These are phyloP conservation scores for Ornithoptera priamus DNA, from an alignment of 2,888 invertebrate species.

Conservation along the genomic window DNA sequence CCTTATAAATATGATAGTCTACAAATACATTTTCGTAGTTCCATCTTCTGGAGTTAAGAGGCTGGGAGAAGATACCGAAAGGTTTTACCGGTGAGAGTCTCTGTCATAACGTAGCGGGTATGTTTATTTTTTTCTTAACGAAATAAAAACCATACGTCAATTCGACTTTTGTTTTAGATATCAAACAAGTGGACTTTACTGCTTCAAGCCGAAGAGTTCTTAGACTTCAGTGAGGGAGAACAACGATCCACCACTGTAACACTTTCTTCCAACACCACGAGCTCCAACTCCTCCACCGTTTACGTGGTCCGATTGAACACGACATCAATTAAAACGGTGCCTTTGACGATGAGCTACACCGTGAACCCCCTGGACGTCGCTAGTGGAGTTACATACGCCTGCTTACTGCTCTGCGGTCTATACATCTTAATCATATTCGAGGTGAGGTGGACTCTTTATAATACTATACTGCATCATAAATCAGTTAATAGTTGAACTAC, in stretches of 20 bases:
- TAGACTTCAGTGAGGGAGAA: slow-evolving; percentile 80
- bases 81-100: too few relatives aligned
- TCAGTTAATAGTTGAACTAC: too few relatives aligned
- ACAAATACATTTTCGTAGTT: too few relatives aligned
- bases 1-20: too few relatives aligned
- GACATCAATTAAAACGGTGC: slow-evolving; percentile 47
- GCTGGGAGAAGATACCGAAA: too few relatives aligned
- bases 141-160: too few relatives aligned
- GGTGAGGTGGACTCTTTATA: slow-evolving; percentile 66
- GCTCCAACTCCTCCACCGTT: slow-evolving; percentile 25
- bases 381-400: slow-evolving; percentile 86
- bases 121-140: too few relatives aligned
- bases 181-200: slow-evolving; percentile 81
- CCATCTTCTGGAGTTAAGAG: too few relatives aligned
- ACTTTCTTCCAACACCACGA: slow-evolving; percentile 42
- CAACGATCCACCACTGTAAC: slow-evolving; percentile 61
- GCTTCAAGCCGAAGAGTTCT: slow-evolving; percentile 73
- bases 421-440: slow-evolving; percentile 93
- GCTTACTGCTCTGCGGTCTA: slow-evolving; percentile 84
- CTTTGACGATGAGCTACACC: slow-evolving; percentile 75
- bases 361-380: slow-evolving; percentile 82
- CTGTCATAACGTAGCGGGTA: too few relatives aligned
- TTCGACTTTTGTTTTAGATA: slow-evolving; percentile 44
- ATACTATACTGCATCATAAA: too few relatives aligned
- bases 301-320: slow-evolving; percentile 46